Evolutionary conservation across 2,797 vertebrate species (phyloP), one percentile per base, ranked within the genome.

Genomic region (Clarias pachynema): DNA sequence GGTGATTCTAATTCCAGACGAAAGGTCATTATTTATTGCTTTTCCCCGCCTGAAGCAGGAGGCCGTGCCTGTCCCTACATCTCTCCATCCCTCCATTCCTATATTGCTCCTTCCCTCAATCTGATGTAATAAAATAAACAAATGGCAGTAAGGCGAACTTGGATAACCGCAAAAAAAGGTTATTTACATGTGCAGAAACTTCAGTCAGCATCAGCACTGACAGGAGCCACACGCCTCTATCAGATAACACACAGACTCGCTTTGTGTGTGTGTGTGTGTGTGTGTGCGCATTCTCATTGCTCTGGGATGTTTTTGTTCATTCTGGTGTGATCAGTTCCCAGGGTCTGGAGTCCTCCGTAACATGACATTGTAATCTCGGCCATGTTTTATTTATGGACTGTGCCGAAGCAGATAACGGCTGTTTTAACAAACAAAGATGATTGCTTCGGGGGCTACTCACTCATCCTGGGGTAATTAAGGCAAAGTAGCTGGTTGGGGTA

Each of bases 381-480:
- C 92, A 96, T 96, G 95, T 97, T 96, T 96, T 96, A 96, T 96
- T 96, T 95, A 97, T 96, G 92, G 93, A 74, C 91, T 92, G 91
- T 84, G 89, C 92, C 69, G 85, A 90, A 87, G 90, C 91, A 93
- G 94, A 94, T 93, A 95, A 95, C 84, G 87, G 90, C 86, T 94
- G 94, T 94, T 95, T 96, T 95, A 96, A 96, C 95, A 95, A 96
- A 96, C 95, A 95, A 94, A 96, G 94, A 96, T 95, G 95, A 96
- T 96, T 96, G 95, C 95, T 96, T 96, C 91, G 92, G 95, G 95
- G 95, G 92, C 94, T 78, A 91, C 93, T 92, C 89, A 91, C 94
- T 94, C 89, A 69, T 95, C 94, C 95, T 93, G 92, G 95, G 95
- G 95, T 96, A 96, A 96, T 97, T 96, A 96, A 96, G 95, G 95